Base-by-base conservation (phyloP, 2,113 vertebrate genomes). In the Dicerorhinus sumatrensis region DNA sequence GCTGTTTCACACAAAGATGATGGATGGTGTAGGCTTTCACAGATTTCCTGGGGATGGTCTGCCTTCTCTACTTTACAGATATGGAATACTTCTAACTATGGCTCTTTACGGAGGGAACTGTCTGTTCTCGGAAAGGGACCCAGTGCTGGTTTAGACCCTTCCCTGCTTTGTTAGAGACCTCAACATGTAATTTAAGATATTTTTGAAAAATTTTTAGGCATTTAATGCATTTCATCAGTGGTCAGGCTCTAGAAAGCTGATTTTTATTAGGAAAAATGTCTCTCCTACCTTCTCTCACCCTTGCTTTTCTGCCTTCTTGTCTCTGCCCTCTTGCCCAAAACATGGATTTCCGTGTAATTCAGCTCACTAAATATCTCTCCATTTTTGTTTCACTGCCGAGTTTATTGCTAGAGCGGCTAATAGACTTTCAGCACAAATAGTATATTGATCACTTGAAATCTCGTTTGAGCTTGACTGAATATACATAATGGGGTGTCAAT, bases 391-490 rank as follows among this genome's bases (percentile, higher is more conserved):
- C 27, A n/a, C 58, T 94, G 91, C 95, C 36, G 21, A 9, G 70
- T 96, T 72, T 91, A 20, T 36, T 94, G 51, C 87, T 95, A n/a
- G 88, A 89, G 48, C 56, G 72, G 51, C 62, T 97, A 89, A 97
- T 92, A 95, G 85, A 95, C 92, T 97, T 97, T 91, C 0, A 82
- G 0, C 94, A 88, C 77, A 96, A 90, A 97, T 95, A 93, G 48
- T 27, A 14, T 76, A 39, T 97, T 94, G 72, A 93, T 97, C 89
- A 82, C 70, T 67, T 48, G 77, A 79, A 92, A 76, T 96, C 92
- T 94, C 85, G 51, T 92, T 96, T 96, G 94, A 97, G 96, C 97
- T 94, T 96, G 94, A 95, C 58, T 6, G 36, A 92, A 80, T 96
- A 23, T 96, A 82, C n/a, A 3, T 69, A 95, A 96, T 21, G 48